Conservation (phyloP, 2,888 invertebrate genomes). For the Dolichomitus sp. region DNA sequence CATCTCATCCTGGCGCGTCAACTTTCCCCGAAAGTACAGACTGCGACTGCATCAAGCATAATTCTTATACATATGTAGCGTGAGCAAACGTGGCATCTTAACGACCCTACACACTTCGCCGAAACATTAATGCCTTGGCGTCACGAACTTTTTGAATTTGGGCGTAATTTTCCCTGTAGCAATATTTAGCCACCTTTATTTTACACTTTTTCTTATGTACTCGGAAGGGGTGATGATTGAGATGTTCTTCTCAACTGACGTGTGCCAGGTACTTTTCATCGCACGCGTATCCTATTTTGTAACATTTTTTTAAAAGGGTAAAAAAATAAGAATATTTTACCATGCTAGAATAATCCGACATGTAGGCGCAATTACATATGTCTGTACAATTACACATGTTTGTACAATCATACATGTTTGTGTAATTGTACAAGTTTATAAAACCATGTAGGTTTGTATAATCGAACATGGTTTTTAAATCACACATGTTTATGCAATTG, state of each 20-base stretch:
- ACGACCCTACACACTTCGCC: conserved; percentile 44
- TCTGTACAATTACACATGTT: too few relatives aligned
- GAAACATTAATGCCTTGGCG: conserved; percentile 69
- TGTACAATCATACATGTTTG: too few relatives aligned
- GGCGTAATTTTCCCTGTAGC: conserved; percentile 53
- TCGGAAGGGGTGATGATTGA: conserved; percentile 60
- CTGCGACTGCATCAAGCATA: conserved; percentile 9
- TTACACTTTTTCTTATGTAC: conserved; percentile 40
- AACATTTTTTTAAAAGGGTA: conserved; percentile 25
- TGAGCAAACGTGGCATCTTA: conserved; percentile 27
- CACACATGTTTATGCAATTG: too few relatives aligned
- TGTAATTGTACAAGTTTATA: too few relatives aligned
- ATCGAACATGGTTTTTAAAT: too few relatives aligned
- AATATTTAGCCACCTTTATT: not conserved
- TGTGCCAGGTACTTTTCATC: conserved; percentile 15
- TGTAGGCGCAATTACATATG: too few relatives aligned
- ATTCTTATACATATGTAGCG: conserved; percentile 6
- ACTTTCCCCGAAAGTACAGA: conserved; percentile 62
- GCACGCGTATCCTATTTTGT: conserved; percentile 42
- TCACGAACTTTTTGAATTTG: conserved; percentile 74
- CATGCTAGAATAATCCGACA: too few relatives aligned
- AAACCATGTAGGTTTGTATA: too few relatives aligned
- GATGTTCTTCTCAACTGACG: conserved; percentile 43
- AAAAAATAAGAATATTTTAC: too few relatives aligned
- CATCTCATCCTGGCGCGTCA: not conserved